phyloP scores from a whole-genome alignment of 1,140 invertebrate species.

The Zelostemma sp. region DNA sequence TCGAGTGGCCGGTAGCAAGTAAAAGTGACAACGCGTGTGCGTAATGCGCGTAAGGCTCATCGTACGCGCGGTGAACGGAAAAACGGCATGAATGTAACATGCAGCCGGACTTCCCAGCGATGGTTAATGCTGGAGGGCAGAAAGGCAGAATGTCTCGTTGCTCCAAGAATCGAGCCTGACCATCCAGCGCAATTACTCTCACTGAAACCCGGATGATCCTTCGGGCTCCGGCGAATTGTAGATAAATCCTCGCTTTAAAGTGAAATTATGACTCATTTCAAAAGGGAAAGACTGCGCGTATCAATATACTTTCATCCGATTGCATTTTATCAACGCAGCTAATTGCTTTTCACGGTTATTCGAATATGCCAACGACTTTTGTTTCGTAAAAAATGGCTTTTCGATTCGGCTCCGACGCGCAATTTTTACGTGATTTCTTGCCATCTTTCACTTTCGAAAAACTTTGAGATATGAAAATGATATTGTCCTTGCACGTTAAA shows the following conservation, averaged over 20 bases:
- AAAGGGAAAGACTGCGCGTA: neutral
- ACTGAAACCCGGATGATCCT: conserved; percentile 21
- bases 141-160: conserved; percentile 27
- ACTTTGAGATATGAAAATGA: too few species aligned
- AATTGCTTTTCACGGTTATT: too few species aligned
- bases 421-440: too few species aligned
- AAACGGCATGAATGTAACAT: conserved; percentile 23
- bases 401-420: too few species aligned
- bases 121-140: conserved; percentile 35
- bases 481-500: too few species aligned
- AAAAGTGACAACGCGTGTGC: conserved; percentile 38
- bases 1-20: conserved; percentile 25
- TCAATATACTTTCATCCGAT: neutral
- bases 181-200: conserved; percentile 29
- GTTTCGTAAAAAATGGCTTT: too few species aligned
- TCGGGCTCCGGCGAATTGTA: conserved; percentile 12
- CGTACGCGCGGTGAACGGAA: conserved; percentile 24
- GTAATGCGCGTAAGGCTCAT: conserved; percentile 34
- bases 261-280: neutral
- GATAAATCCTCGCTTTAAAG: conserved; percentile 29
- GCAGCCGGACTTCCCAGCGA: conserved; percentile 35
- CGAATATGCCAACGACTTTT: too few species aligned
- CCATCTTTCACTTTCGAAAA: too few species aligned
- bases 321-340: too few species aligned
- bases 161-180: conserved; percentile 17